Evolutionary conservation across 37 sponge, comb jelly and placozoan species (phyloP).

Genomic region (Ephydatia muelleri): DNA sequence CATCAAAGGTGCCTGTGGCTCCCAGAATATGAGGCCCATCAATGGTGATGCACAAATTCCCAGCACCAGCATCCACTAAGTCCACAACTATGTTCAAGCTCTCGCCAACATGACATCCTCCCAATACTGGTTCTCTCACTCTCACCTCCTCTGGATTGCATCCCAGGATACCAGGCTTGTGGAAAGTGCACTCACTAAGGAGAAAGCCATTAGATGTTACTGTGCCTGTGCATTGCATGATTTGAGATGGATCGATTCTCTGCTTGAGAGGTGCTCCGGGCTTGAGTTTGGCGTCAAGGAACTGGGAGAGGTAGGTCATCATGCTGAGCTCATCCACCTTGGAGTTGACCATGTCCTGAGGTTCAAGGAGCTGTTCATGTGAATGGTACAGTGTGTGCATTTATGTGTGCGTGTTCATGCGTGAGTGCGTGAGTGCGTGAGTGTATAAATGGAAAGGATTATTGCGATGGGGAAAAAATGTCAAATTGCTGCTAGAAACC

Average conservation of each 20-base stretch:
- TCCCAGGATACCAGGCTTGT: constrained; percentile 42
- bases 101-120: constrained; percentile 32
- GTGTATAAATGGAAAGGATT: neutral
- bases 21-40: constrained; percentile 55
- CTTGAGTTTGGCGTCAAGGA: no score
- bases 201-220: constrained; percentile 22
- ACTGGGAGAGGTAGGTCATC: no score
- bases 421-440: no score
- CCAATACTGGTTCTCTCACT: constrained; percentile 59
- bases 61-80: constrained; percentile 80
- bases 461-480: no score
- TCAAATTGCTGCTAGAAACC: no score
- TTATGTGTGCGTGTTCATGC: no score
- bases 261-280: constrained; percentile 76
- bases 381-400: neutral
- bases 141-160: constrained; percentile 58
- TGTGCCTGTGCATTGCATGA: constrained; percentile 36
- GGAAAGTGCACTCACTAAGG: constrained; percentile 54
- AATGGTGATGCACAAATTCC: constrained; percentile 56
- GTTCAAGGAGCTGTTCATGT: constrained; percentile 71
- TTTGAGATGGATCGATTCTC: constrained; percentile 50
- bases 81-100: constrained; percentile 66
- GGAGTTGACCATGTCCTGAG: no score
- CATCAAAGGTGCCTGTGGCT: constrained; percentile 32
- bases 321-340: no score